Evolutionary conservation across 2,888 invertebrate species (phyloP), one percentile per base, ranked within the genome.

Genomic region (Euplagia quadripunctaria): DNA sequence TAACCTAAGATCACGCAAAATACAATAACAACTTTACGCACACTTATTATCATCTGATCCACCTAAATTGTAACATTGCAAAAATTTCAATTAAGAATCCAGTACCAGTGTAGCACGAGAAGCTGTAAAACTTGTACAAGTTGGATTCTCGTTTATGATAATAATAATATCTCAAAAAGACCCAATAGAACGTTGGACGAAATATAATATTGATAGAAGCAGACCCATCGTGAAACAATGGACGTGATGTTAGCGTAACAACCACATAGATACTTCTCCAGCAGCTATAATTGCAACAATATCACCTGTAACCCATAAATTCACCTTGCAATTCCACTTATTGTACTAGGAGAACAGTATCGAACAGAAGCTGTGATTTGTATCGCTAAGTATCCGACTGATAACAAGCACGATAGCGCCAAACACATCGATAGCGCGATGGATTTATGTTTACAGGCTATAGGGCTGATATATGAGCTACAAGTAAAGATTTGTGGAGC

Each of bases 341-440:
- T 80, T 79, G 78, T 82, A 71, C 70, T 61, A 70, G 63, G 64
- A 75, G 74, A 73, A 77, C 70, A 71, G 69, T 70, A 78, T 82
- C 68, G 81, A 84, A 83, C 83, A 84, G 83, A 78, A 83, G 83
- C 85, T 42, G 75, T 83, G 83, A 83, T 83, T 83, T 84, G 83
- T 83, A 83, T 83, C 83, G 76, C 76, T 84, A 82, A 83, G 73
- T 83, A 83, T 84, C 79, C 77, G 73, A 49, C 71, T 79, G 83
- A 83, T 83, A 84, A 83, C 83, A 83, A 83, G 79, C 69, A 66
- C 49, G 83, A 83, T 83, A 84, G 74, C 73, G 64, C 9, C 68
- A 69, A 77, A 78, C 63, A 83, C 85, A 83, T 84, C 85, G 85
- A 84, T 84, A 82, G 72, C 76, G 73, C 77, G 68, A 71, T 74